A percentile compares a stretch with the other conserved stretches of the same genome.
phyloP scores from a whole-genome alignment of 2,888 invertebrate genomes.

The Quadriops clusia region DNA sequence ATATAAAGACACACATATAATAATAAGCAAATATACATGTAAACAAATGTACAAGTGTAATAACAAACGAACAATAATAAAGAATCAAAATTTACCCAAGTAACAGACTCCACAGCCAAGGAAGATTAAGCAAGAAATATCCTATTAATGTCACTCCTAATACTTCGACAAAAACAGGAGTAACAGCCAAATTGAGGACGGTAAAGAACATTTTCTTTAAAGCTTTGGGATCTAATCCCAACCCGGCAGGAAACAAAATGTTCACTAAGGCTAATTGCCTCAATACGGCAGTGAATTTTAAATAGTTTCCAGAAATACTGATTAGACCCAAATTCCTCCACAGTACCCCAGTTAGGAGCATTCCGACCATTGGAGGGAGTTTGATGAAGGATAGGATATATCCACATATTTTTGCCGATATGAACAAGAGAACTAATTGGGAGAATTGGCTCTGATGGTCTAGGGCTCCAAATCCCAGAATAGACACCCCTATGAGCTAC shows the following conservation, averaged over 20 bases:
- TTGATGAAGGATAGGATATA: conserved; percentile 17
- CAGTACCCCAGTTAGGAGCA: conserved; percentile 48
- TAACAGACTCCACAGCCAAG: conserved; percentile 48
- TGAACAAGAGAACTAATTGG: conserved; percentile 12
- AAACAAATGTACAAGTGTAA: no score
- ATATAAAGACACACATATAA: no score
- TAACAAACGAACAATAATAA: no score
- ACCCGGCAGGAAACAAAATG: conserved; percentile 51
- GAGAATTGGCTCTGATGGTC: no score
- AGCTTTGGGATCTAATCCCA: conserved; percentile 49
- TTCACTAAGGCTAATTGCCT: conserved; percentile 51
- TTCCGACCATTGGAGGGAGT: conserved; percentile 49
- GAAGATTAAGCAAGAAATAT: conserved; percentile 44
- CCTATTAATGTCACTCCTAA: conserved; percentile 39
- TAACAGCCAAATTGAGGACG: conserved; percentile 44
- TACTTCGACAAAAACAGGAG: conserved; percentile 49
- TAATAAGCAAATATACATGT: no score
- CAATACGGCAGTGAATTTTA: conserved; percentile 37
- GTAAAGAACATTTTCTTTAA: conserved; percentile 43
- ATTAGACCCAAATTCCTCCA: conserved; percentile 40
- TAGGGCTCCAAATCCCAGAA: no score
- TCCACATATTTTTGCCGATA: conserved; percentile 22
- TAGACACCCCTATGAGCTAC: no score
- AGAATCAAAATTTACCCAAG: no score
- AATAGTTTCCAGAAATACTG: conserved; percentile 36